These are phyloP conservation scores for Anarrhichthys ocellatus DNA, from an alignment of 2,113 vertebrate species.

Conservation along the genomic window DNA sequence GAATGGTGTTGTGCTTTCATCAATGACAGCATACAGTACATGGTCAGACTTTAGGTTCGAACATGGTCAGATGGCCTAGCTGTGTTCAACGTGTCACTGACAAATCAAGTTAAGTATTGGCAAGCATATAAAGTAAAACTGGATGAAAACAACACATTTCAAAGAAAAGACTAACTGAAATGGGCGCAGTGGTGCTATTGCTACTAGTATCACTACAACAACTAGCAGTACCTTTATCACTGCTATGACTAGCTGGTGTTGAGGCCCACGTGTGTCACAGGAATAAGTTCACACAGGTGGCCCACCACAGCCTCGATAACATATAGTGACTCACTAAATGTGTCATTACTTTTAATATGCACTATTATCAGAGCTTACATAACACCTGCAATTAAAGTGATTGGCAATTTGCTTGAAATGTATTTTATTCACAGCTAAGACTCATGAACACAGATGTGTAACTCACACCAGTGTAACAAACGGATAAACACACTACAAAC, in stretches of 20 bases:
- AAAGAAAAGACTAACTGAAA: background rate
- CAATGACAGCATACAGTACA: background rate
- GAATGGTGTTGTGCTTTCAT: background rate
- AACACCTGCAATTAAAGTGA: conserved; percentile 13
- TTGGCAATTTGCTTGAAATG: conserved; percentile 6
- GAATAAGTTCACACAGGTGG: conserved; percentile 1
- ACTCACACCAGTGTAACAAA: background rate
- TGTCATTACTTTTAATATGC: conserved; percentile 25
- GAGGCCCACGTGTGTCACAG: background rate
- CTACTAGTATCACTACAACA: background rate
- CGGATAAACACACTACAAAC: background rate
- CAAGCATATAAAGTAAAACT: background rate
- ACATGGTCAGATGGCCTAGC: background rate
- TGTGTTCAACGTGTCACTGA: background rate
- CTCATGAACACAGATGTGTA: conserved; percentile 5
- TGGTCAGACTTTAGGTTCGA: background rate
- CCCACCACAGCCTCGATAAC: background rate
- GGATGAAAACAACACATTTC: background rate
- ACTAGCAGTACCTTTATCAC: background rate
- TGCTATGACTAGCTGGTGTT: background rate
- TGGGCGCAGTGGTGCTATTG: background rate
- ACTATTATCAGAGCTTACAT: conserved; percentile 1
- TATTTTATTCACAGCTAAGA: conserved; percentile 8
- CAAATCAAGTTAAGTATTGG: background rate
- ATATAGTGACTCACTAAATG: conserved; percentile 10